Base-by-base conservation (phyloP, 2,888 invertebrate genomes). In the Eulithis testata region DNA sequence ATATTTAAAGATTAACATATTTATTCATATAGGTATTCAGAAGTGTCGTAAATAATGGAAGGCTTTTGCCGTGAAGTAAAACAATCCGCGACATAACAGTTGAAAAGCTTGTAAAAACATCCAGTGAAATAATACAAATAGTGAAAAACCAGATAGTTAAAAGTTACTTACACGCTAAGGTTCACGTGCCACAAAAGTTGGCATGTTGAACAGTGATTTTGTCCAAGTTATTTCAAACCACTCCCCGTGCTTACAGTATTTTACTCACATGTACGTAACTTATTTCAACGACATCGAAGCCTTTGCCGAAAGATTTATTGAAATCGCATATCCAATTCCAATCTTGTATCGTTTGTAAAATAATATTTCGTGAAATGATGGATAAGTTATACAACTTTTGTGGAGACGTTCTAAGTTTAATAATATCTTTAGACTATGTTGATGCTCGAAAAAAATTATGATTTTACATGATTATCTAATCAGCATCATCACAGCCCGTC, bases 141-240 rank as follows among this genome's bases (percentile, higher is more conserved):
- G 31, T 21, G 0, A 40, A 40, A 40, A 40, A 40, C 40, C 9
- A 40, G 9, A 40, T 40, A 40, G 40, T 40, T 40, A 8, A 6
- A 40, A 40, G 40, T 44, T 44, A 44, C 3, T 44, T 44, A 40
- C 3, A 12, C 12, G 12, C 12, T 14, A 21, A 37, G 6, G 53
- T 63, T 53, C 59, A 53, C 51, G 59, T 59, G 37, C 51, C 51
- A 31, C 45, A 51, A 36, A 51, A 27, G 57, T 43, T 68, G 58
- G 72, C 72, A 69, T 72, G 72, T 65, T 55, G 43, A 58, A 60
- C 21, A 60, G 44, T 61, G 59, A 67, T 70, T 65, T 54, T 31
- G 36, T 37, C 52, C 21, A 57, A 62, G 58, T 63, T 68, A 64
- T 63, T 65, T 59, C 52, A 65, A 57, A 63, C 57, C 60, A 69